Conservation (phyloP, 2,888 invertebrate species). For the Fissipunctia ypsillon region DNA sequence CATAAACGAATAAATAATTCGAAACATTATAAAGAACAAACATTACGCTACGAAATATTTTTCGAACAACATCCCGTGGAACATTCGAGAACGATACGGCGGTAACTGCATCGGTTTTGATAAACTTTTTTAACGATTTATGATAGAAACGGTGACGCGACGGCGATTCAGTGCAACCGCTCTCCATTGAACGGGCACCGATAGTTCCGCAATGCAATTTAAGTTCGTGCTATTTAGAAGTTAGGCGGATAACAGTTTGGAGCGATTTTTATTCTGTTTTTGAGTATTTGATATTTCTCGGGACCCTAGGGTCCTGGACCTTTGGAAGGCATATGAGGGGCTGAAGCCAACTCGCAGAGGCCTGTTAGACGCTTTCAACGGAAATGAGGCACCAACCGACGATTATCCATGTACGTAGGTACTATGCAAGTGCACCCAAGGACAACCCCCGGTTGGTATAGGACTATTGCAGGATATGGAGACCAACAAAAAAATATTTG, state of each 20-base stretch:
- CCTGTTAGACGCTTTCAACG: too few species aligned
- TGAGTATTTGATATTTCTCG: too few species aligned
- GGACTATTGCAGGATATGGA: too few species aligned
- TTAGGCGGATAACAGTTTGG: slow-evolving; percentile 27
- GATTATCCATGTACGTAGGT: too few species aligned
- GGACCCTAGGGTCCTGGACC: too few species aligned
- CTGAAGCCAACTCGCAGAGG: too few species aligned
- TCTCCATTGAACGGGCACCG: slow-evolving; percentile 62
- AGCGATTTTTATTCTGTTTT: not conserved
- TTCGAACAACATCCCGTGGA: slow-evolving; percentile 56
- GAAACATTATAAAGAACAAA: slow-evolving; percentile 29
- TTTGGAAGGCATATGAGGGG: too few species aligned
- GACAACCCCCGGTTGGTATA: too few species aligned
- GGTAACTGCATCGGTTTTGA: slow-evolving; percentile 70
- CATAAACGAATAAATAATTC: slow-evolving; percentile 32
- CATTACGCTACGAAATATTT: slow-evolving; percentile 41
- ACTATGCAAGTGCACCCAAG: too few species aligned
- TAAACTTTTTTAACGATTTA: slow-evolving; percentile 83
- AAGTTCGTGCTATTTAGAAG: slow-evolving; percentile 66
- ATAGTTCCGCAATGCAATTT: slow-evolving; percentile 72
- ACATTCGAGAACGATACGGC: slow-evolving; percentile 51
- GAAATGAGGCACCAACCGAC: too few species aligned
- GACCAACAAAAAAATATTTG: too few species aligned
- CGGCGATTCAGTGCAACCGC: slow-evolving; percentile 61
- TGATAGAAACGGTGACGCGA: slow-evolving; percentile 72